Conservation (phyloP, 2,797 vertebrate genomes). For the Melopsittacus undulatus region DNA sequence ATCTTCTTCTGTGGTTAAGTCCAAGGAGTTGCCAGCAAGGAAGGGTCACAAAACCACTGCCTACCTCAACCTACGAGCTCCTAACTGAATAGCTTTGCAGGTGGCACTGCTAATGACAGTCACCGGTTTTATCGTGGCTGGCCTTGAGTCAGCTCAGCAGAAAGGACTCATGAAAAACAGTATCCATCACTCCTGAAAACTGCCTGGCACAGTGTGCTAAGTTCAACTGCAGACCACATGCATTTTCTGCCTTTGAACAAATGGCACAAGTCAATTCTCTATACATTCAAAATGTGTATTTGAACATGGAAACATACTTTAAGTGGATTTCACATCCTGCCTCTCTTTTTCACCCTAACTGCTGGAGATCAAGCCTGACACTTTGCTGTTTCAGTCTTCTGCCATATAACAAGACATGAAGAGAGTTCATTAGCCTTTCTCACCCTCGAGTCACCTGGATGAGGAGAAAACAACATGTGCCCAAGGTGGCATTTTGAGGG, state of each 20-base stretch:
- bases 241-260: slow-evolving; percentile 71
- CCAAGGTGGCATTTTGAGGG: not conserved
- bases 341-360: slow-evolving; percentile 68
- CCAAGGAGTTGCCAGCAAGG: not conserved
- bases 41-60: not conserved
- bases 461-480: slow-evolving; percentile 7
- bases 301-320: slow-evolving; percentile 71
- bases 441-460: not conserved
- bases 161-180: slow-evolving; percentile 42
- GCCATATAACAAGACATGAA: slow-evolving; percentile 52
- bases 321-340: slow-evolving; percentile 69
- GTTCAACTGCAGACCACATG: slow-evolving; percentile 67
- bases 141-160: slow-evolving; percentile 47
- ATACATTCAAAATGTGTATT: slow-evolving; percentile 75
- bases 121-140: not conserved
- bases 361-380: slow-evolving; percentile 70
- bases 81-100: not conserved
- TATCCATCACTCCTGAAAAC: slow-evolving; percentile 71
- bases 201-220: slow-evolving; percentile 63
- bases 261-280: slow-evolving; percentile 67
- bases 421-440: slow-evolving; percentile 48
- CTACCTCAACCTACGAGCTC: not conserved
- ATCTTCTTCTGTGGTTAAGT: not conserved
- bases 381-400: slow-evolving; percentile 26
- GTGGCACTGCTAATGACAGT: slow-evolving; percentile 12